Evolutionary conservation across 1,140 invertebrate species (phyloP).

Genomic region (Macrotrachela quadricornifera): DNA sequence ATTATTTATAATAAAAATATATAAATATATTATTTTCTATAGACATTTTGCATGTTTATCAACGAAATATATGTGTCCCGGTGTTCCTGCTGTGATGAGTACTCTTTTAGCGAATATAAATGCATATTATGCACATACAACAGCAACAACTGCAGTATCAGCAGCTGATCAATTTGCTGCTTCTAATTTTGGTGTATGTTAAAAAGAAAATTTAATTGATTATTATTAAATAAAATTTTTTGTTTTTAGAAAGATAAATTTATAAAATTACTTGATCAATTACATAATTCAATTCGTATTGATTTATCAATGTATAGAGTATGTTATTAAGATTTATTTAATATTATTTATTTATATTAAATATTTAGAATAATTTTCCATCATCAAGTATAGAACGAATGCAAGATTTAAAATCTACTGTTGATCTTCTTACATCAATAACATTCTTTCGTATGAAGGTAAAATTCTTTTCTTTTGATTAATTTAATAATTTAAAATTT

Average conservation of each 20-base stretch:
- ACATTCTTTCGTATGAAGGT: conserved; percentile 99
- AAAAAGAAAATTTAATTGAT: conserved; percentile 22
- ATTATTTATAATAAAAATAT: not conserved
- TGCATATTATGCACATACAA: conserved; percentile 96
- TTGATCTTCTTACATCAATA: conserved; percentile 91
- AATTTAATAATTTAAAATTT: not conserved
- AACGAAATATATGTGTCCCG: conserved; percentile 91
- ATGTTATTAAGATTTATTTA: conserved; percentile 12
- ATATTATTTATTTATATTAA: not conserved
- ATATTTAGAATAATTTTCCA: conserved; percentile 70
- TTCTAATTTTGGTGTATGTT: conserved; percentile 74
- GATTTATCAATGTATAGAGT: conserved; percentile 92
- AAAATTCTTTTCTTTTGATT: conserved; percentile 11
- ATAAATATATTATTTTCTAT: conserved; percentile 26
- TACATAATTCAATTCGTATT: conserved; percentile 92
- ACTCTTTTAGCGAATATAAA: conserved; percentile 95
- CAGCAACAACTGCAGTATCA: conserved; percentile 76
- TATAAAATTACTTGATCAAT: conserved; percentile 86
- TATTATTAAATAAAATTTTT: not conserved
- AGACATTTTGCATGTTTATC: conserved; percentile 97
- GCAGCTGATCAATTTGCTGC: conserved; percentile 95
- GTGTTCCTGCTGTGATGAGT: conserved; percentile 95
- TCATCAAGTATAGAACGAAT: conserved; percentile 85
- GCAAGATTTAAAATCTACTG: conserved; percentile 94
- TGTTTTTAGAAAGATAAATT: conserved; percentile 92